phyloP scores from a whole-genome alignment of 1,140 invertebrate species.

The Scaptomyza montana region DNA sequence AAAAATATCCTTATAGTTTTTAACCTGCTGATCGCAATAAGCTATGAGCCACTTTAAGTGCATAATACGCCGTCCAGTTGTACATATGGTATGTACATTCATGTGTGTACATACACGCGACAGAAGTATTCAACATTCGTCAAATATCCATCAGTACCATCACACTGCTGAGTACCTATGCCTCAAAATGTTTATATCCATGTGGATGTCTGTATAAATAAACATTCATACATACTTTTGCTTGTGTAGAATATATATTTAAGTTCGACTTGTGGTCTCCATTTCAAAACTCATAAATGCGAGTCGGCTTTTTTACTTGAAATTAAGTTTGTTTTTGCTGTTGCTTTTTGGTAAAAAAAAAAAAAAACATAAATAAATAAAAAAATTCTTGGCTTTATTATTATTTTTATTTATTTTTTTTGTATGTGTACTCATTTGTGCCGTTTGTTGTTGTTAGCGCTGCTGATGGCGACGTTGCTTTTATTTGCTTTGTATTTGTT shows the following conservation, averaged over 20 bases:
- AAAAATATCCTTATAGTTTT: no score
- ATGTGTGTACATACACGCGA: neutral
- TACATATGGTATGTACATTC: neutral
- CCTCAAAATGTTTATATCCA: slow-evolving; percentile 12
- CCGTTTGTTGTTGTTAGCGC: slow-evolving; percentile 36
- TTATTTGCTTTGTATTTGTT: slow-evolving; percentile 80
- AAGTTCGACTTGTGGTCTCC: slow-evolving; percentile 73
- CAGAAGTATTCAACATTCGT: slow-evolving; percentile 11
- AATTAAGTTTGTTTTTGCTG: slow-evolving; percentile 74
- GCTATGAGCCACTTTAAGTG: neutral
- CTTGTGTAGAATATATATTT: slow-evolving; percentile 16
- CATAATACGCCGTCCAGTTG: slow-evolving; percentile 40
- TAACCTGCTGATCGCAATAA: no score
- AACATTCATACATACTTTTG: neutral
- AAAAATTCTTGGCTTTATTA: slow-evolving; percentile 34
- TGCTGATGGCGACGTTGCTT: slow-evolving; percentile 40
- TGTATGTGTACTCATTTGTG: slow-evolving; percentile 40
- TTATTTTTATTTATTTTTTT: slow-evolving; percentile 32
- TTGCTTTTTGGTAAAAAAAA: slow-evolving; percentile 48
- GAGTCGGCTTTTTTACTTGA: slow-evolving; percentile 80
- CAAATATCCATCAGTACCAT: slow-evolving; percentile 5
- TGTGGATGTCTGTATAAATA: slow-evolving; percentile 5
- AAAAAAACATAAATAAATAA: no score
- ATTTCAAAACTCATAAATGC: slow-evolving; percentile 81
- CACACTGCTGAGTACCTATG: neutral